Base-by-base conservation (phyloP, 2,888 invertebrate species). In the Nematopogon swammerdamellus region DNA sequence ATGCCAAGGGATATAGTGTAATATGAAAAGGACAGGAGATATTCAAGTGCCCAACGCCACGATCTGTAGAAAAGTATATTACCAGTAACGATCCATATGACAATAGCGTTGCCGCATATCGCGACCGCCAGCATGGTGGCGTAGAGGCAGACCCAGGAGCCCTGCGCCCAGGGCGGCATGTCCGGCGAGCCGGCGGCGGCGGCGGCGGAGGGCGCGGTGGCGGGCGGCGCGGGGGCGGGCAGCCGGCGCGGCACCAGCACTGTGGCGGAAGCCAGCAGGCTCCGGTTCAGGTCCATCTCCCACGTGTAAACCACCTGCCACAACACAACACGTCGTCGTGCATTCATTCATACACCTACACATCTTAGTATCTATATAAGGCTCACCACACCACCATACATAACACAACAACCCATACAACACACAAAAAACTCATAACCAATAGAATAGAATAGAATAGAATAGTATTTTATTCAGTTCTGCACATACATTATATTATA, bases 31-130 rank as follows among this genome's bases (percentile, higher is more conserved):
- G n/a, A n/a, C n/a, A n/a, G n/a, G n/a, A n/a, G n/a, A n/a, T n/a
- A n/a, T n/a, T n/a, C n/a, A n/a, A n/a, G n/a, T n/a, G n/a, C n/a
- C n/a, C n/a, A n/a, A n/a, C n/a, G n/a, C n/a, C n/a, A n/a, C n/a
- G n/a, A n/a, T n/a, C n/a, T n/a, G 25, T 25, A 25, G 25, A 6
- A 8, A 25, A 25, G 8, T 25, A 25, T 25, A 8, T 81, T 69
- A 90, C 91, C 91, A 59, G 86, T 83, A 10, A 96, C 93, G 59
- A 96, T 95, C 96, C 95, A 96, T 58, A 95, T 91, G 47, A 96
- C 95, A 53, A 95, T 91, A 44, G 88, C 83, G 63, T 96, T 96
- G 18, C 96, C 96, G 1, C 90, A 87, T 45, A 91, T 88, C 1
- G 93, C 91, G 2, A 90, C 84, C 8, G 88, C 72, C 44, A 94